phyloP scores from a whole-genome alignment of 1,140 invertebrate genomes.

The Amyelois transitella region DNA sequence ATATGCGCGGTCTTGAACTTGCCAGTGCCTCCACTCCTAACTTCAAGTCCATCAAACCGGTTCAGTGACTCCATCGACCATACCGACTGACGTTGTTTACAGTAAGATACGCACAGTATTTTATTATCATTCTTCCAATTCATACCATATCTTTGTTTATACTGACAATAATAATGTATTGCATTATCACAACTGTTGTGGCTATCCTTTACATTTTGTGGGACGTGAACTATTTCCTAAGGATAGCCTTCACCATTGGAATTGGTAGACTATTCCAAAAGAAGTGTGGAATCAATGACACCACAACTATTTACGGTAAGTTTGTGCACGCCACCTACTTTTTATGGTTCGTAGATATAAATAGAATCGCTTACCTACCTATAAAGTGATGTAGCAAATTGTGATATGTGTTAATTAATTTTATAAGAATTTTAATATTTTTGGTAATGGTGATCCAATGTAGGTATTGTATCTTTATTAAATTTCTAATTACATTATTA shows the following conservation, averaged over 20 bases:
- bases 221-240: conserved; percentile 86
- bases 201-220: conserved; percentile 82
- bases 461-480: no score
- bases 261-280: conserved; percentile 80
- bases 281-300: conserved; percentile 80
- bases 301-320: conserved; percentile 82
- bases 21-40: neutral
- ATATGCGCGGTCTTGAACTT: neutral
- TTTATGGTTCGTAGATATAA: no score
- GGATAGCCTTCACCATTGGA: conserved; percentile 78
- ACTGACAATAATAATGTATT: conserved; percentile 42
- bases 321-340: no score
- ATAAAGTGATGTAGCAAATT: no score
- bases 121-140: neutral
- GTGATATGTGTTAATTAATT: no score
- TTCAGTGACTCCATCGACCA: conserved; percentile 11
- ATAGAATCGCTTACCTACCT: no score
- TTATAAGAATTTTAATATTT: no score
- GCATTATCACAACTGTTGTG: conserved; percentile 55
- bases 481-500: no score
- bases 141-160: neutral
- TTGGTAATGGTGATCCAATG: no score
- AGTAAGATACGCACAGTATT: neutral
- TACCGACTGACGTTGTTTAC: neutral
- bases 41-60: conserved; percentile 8